Conservation (phyloP, 2,888 invertebrate genomes). For the Ichneumoninae sp. region DNA sequence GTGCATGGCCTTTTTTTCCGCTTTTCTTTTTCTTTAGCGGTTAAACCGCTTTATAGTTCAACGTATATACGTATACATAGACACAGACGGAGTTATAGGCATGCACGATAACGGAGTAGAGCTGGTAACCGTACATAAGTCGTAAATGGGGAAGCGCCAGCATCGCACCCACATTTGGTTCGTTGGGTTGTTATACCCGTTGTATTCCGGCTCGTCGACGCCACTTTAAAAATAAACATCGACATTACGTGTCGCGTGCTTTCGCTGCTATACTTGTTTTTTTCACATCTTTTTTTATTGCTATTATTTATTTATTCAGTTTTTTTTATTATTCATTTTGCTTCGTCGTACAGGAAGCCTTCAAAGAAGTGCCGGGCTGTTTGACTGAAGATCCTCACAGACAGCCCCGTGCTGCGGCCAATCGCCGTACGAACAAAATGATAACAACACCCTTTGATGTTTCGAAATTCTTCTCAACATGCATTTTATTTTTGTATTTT, state of each 20-base stretch:
- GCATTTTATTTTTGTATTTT: background rate
- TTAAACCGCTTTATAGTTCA: constrained; percentile 48
- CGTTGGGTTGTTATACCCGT: constrained; percentile 13
- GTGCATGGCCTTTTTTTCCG: constrained; percentile 47
- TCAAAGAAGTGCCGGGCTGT: background rate
- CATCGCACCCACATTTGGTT: constrained; percentile 22
- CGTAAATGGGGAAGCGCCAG: constrained; percentile 29
- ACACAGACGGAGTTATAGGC: background rate
- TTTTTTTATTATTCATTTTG: background rate
- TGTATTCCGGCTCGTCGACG: constrained; percentile 37
- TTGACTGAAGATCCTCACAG: too few relatives aligned
- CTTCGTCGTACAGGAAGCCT: background rate
- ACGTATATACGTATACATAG: background rate
- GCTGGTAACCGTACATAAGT: constrained; percentile 29
- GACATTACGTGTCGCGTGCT: background rate
- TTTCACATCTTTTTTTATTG: constrained; percentile 1
- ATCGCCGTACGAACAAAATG: background rate
- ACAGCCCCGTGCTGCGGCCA: too few relatives aligned
- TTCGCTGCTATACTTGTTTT: background rate
- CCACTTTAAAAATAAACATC: constrained; percentile 33
- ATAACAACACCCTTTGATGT: background rate
- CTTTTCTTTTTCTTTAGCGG: constrained; percentile 40
- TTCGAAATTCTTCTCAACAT: background rate
- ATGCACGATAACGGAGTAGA: background rate
- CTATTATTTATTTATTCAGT: background rate